Conservation (phyloP, 2,797 vertebrate genomes). For the Lagothrix lagotricha region DNA sequence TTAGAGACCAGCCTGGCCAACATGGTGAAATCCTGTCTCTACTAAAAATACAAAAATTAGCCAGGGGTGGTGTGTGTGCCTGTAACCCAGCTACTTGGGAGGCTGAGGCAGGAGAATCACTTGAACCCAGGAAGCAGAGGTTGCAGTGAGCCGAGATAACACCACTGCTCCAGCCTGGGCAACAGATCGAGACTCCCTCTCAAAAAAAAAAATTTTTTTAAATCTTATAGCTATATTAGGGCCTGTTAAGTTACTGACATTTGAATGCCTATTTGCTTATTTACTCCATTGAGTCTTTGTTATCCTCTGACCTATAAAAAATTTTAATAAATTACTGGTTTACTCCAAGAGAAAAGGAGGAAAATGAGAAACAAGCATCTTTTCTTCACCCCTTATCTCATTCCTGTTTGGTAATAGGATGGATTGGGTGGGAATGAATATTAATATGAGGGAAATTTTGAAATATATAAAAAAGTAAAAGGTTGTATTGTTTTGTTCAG, state of each 20-base stretch:
- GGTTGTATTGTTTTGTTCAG: slow-evolving; percentile 77
- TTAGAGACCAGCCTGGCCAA: too few species aligned
- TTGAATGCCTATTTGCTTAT: slow-evolving; percentile 31
- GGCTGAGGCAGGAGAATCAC: too few species aligned
- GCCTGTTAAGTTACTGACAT: slow-evolving; percentile 30
- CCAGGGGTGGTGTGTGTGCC: too few species aligned
- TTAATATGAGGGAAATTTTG: slow-evolving; percentile 78
- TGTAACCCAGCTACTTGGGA: too few species aligned
- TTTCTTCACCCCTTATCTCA: background rate
- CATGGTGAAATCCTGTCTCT: too few species aligned
- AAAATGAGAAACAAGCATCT: slow-evolving; percentile 36
- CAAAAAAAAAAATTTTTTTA: too few species aligned
- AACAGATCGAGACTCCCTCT: too few species aligned
- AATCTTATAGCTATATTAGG: background rate
- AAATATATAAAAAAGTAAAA: slow-evolving; percentile 76
- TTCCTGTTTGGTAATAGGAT: slow-evolving; percentile 67
- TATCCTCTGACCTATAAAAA: slow-evolving; percentile 36
- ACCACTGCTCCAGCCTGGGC: too few species aligned
- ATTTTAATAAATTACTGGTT: slow-evolving; percentile 26
- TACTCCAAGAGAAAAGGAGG: slow-evolving; percentile 42
- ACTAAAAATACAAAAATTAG: too few species aligned
- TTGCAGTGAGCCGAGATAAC: too few species aligned
- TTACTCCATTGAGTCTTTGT: background rate
- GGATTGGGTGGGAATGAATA: slow-evolving; percentile 63
- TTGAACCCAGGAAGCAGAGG: too few species aligned